Evolutionary conservation across 2,113 vertebrate species (phyloP).

Genomic region (Macquaria australasica): DNA sequence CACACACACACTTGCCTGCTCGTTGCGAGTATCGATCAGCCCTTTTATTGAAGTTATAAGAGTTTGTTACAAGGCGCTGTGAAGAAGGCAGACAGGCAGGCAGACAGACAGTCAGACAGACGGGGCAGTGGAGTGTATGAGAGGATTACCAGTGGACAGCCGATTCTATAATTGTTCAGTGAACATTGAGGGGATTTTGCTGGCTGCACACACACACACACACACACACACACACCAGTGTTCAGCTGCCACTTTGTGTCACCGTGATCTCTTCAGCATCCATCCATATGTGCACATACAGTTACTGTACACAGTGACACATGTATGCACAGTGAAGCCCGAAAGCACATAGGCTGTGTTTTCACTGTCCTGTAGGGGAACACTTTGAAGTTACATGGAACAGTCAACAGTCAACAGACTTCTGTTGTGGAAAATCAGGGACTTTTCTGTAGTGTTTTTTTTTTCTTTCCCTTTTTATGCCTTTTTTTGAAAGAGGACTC

Average conservation of each 20-base stretch:
- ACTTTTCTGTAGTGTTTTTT: not conserved
- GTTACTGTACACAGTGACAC: slow-evolving; percentile 9
- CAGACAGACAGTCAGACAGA: slow-evolving; percentile 68
- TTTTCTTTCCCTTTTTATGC: no score
- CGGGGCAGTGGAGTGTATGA: slow-evolving; percentile 81
- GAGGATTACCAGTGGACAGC: slow-evolving; percentile 83
- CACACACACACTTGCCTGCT: slow-evolving; percentile 78
- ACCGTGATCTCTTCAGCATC: slow-evolving; percentile 50
- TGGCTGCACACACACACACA: slow-evolving; percentile 49
- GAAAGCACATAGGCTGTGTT: not conserved
- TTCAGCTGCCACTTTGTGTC: slow-evolving; percentile 68
- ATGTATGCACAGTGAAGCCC: not conserved
- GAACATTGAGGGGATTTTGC: slow-evolving; percentile 79
- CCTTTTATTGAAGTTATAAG: slow-evolving; percentile 87
- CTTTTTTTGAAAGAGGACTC: not conserved
- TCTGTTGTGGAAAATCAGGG: slow-evolving; percentile 5
- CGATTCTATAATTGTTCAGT: slow-evolving; percentile 83
- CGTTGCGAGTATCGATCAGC: slow-evolving; percentile 88
- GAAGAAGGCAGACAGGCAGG: slow-evolving; percentile 39
- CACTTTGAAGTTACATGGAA: not conserved
- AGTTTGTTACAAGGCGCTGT: slow-evolving; percentile 82
- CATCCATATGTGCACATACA: slow-evolving; percentile 56
- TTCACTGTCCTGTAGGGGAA: not conserved
- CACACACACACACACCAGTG: slow-evolving; percentile 33
- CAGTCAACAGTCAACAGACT: no score